Evolutionary conservation across 1,140 invertebrate species (phyloP), one percentile per base, ranked within the genome.

Genomic region (Popillia japonica): DNA sequence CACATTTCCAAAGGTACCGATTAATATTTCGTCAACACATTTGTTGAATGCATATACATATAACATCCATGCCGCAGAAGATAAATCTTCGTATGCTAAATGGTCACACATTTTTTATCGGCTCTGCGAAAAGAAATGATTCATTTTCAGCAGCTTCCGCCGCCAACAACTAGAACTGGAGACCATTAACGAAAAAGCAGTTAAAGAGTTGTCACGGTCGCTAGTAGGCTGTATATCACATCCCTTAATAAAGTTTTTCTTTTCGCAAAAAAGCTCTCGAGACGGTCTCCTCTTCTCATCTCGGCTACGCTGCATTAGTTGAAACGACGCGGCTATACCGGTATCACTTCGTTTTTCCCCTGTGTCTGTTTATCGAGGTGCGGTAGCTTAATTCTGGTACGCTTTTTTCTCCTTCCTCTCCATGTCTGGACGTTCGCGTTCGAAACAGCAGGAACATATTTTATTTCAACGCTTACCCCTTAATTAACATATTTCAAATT

Each of bases 401-500:
- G 17, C 48, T 68, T 27, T 68, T 68, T 68, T 68, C 22, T 68
- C 22, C 61, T 68, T 68, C 61, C 61, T 27, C 22, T 27, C 22
- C 6, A 14, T 22, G 61, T 68, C 20, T 68, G 22, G 22, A 34
- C 61, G 61, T 17, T 55, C 9, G 22, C 61, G 61, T 68, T 34
- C 22, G 22, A 34, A 68, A 27, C 61, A 10, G 22, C 10, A 68
- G 27, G 61, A 68, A 68, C 61, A 68, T 68, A 68, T 68, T 34
- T 68, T 68, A 68, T 68, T 68, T 68, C 61, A 68, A 34, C 61
- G 61, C 61, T 68, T 34, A 68, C 61, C 61, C 61, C 61, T 68
- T 68, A 68, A 68, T 68, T 68, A 68, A 68, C 61, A 68, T 75
- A 75, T 48, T 42, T 75, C 73, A 42, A 41, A 75, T 75, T 75